These are phyloP conservation scores for Busseola fusca DNA, from an alignment of 2,888 invertebrate species.

Conservation along the genomic window DNA sequence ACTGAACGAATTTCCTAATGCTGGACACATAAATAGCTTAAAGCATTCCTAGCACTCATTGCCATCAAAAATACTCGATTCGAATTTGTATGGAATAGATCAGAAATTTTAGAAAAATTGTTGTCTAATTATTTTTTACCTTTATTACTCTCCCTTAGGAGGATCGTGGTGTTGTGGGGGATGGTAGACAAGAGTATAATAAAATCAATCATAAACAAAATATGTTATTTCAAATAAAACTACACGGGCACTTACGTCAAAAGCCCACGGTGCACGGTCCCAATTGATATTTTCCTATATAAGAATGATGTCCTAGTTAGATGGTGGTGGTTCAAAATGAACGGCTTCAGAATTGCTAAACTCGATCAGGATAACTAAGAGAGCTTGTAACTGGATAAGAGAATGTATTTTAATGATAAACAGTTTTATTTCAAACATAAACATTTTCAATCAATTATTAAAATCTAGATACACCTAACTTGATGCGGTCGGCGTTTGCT, in stretches of 20 bases:
- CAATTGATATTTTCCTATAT: background rate
- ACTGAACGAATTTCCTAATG: constrained; percentile 67
- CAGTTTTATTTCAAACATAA: background rate
- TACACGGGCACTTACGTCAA: too few relatives aligned
- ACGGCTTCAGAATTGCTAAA: too few relatives aligned
- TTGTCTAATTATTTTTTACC: background rate
- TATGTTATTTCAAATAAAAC: background rate
- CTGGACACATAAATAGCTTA: constrained; percentile 63
- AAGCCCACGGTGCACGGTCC: background rate
- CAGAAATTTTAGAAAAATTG: background rate
- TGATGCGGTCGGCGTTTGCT: too few relatives aligned
- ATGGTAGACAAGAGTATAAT: too few relatives aligned
- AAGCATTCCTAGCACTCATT: constrained; percentile 60
- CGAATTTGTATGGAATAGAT: background rate
- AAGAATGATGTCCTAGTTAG: background rate
- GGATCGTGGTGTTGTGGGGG: too few relatives aligned
- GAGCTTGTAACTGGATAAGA: background rate
- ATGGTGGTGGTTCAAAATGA: background rate
- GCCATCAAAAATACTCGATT: constrained; percentile 48
- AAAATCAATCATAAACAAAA: background rate
- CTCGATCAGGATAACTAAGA: background rate
- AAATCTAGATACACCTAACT: too few relatives aligned
- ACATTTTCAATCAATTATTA: too few relatives aligned
- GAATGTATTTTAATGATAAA: background rate
- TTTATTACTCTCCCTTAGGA: too few relatives aligned